phyloP scores from a whole-genome alignment of 2,113 vertebrate species.

The Pteropus alecto region DNA sequence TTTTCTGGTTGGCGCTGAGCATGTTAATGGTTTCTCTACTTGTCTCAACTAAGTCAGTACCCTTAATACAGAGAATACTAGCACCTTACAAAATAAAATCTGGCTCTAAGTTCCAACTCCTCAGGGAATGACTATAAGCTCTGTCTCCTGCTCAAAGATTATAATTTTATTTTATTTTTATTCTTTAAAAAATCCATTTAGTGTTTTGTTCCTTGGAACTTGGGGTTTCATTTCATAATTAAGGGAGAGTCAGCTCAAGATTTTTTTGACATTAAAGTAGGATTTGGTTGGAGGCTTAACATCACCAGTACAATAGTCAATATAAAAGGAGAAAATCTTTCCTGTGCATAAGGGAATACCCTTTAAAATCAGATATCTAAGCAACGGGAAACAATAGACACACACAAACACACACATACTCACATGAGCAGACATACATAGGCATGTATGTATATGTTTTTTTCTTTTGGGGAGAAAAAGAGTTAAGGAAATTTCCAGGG shows the following conservation, averaged over 20 bases:
- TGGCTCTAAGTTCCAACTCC: background rate
- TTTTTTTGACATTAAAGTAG: background rate
- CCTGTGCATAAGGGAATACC: background rate
- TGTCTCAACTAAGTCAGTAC: background rate
- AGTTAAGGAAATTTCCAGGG: background rate
- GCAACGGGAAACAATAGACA: background rate
- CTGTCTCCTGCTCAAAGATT: background rate
- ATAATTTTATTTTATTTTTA: background rate
- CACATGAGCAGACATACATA: rapidly evolving
- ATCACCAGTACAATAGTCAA: background rate
- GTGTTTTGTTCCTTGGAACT: background rate
- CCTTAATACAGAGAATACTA: background rate
- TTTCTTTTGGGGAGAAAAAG: background rate
- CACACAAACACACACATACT: no score
- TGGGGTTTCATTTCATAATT: background rate
- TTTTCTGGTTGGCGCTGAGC: background rate
- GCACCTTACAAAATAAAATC: background rate
- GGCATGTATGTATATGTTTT: background rate
- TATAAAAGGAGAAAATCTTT: background rate
- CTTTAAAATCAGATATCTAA: background rate
- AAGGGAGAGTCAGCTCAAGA: background rate
- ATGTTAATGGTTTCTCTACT: background rate
- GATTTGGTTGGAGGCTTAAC: background rate
- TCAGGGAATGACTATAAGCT: background rate
- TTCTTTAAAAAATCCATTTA: background rate